Conservation (phyloP, 2,888 invertebrate genomes). For the Metacarcinus magister region DNA sequence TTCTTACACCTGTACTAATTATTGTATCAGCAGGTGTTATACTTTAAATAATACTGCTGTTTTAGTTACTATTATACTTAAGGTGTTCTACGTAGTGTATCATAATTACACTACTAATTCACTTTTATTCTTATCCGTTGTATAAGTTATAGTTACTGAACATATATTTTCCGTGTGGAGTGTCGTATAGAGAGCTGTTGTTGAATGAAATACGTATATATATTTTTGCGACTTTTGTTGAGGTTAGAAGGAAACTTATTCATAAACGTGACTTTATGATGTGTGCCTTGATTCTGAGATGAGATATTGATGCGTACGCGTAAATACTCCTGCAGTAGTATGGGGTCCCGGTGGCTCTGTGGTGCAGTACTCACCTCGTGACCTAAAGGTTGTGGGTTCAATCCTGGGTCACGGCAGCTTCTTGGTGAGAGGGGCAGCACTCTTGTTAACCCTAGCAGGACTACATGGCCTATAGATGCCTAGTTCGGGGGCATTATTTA, state of each 20-base stretch:
- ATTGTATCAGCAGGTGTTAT: not conserved
- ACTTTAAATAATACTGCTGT: not conserved
- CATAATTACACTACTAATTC: not conserved
- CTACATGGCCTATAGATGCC: too few species aligned
- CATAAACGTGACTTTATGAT: not conserved
- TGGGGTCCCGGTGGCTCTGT: too few species aligned
- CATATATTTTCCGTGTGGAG: not conserved
- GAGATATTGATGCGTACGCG: not conserved
- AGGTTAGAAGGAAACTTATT: not conserved
- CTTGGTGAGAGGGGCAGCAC: too few species aligned
- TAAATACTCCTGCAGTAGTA: too few species aligned
- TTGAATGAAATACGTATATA: not conserved
- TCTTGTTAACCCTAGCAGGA: too few species aligned
- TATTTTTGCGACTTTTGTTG: not conserved
- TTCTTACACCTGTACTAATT: not conserved
- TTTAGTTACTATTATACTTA: not conserved
- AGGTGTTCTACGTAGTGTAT: not conserved
- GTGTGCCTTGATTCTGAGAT: not conserved
- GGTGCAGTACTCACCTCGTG: too few species aligned
- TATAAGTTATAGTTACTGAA: not conserved
- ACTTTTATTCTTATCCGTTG: not conserved
- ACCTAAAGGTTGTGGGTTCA: too few species aligned
- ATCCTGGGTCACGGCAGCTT: too few species aligned
- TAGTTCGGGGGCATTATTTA: too few species aligned
- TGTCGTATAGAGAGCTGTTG: not conserved